Base-by-base conservation (phyloP, 2,888 invertebrate species). In the Trachelus iudaicus region DNA sequence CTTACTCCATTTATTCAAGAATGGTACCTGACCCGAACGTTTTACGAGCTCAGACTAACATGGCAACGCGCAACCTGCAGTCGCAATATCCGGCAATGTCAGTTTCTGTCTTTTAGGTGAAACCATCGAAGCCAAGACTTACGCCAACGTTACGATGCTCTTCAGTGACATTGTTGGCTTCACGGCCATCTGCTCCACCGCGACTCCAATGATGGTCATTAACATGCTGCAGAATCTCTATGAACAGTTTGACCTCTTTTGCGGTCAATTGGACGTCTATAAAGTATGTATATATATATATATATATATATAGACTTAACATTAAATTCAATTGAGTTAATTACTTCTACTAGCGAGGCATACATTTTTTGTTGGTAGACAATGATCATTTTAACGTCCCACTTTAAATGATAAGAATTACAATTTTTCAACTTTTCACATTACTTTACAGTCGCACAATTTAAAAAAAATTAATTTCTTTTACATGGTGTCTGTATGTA, bases 151-250 rank as follows among this genome's bases (percentile, higher is more conserved):
- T 76, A 98, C 98, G 1, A 98, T 98, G 96, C 93, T 98, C 74
- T 98, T 98, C 92, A 98, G 98, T 87, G 98, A 98, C 89, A 98
- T 98, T 77, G 98, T 98, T 0, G 98, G 98, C 33, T 98, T 98
- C 92, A 98, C 98, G 0, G 97, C 97, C 68, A 98, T 98, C 88
- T 98, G 98, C 88, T 97, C 98, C 0, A 96, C 97, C 0, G 97
- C 98, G 33, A 98, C 98, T 0, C 98, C 98, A 0, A 97, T 98
- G 94, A 97, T 97, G 97, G 97, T 98, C 73, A 98, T 98, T 87
- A 97, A 95, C 87, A 98, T 98, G 98, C 93, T 98, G 75, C 97
- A 98, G 90, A 95, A 96, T 85, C 93, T 98, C 75, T 98, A 98
- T 93, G 97, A 97, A 89, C 96, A 97, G 87, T 98, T 98, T 88